Percentiles rank a stretch among this genome's conserved stretches.
Evolutionary conservation across 1,140 invertebrate species (phyloP).

Genomic region (Melanaphis sacchari): DNA sequence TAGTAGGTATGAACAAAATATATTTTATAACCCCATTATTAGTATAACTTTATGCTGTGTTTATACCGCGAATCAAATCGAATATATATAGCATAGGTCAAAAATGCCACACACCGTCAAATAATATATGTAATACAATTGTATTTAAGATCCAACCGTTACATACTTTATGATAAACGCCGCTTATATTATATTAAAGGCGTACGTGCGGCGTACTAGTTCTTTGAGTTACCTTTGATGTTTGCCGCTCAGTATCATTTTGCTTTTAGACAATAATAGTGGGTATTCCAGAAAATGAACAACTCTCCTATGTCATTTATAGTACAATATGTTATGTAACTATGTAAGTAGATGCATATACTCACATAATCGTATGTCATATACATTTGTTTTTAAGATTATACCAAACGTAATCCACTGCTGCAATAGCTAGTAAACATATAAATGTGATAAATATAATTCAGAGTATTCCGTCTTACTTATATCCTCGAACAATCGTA

Average conservation of each 20-base stretch:
- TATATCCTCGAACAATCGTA: neutral
- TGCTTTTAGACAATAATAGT: neutral
- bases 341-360: neutral
- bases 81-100: neutral
- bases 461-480: neutral
- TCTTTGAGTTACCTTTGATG: neutral
- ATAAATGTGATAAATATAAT: neutral
- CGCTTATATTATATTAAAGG: neutral
- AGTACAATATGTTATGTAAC: neutral
- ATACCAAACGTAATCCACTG: neutral
- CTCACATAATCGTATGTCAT: neutral
- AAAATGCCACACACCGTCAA: slow-evolving; percentile 25
- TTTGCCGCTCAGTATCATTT: neutral
- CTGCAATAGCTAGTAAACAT: neutral
- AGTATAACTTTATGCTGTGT: neutral
- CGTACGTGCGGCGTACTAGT: neutral
- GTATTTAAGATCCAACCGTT: slow-evolving; percentile 12
- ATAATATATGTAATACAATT: neutral
- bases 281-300: neutral
- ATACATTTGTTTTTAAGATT: neutral
- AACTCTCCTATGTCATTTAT: neutral
- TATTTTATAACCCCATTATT: neutral
- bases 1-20: neutral
- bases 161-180: neutral
- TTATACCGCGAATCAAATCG: neutral